A percentile compares a stretch with the other conserved stretches of the same genome.
These are phyloP conservation scores for Patiria pectinifera DNA, from an alignment of 53 echinoderm and acorn worm genomes.

Conservation along the genomic window DNA sequence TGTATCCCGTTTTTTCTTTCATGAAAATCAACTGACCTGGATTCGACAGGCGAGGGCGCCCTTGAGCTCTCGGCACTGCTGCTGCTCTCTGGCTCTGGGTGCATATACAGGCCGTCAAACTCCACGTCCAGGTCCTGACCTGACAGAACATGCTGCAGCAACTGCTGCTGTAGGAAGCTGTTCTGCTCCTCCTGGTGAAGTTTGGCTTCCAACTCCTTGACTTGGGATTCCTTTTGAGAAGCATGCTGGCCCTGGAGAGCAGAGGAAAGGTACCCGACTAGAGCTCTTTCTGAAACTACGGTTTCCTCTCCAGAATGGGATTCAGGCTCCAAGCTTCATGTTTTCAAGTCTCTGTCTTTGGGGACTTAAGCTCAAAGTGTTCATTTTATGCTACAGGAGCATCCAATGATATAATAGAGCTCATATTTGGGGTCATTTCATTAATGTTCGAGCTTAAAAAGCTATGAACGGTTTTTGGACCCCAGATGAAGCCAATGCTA, in stretches of 20 bases:
- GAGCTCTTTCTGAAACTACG: too few species aligned
- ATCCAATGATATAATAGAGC: too few species aligned
- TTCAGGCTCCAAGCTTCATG: too few species aligned
- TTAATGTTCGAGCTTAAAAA: too few species aligned
- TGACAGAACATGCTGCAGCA: slow-evolving; percentile 87
- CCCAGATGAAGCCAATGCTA: too few species aligned
- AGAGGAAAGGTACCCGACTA: not conserved
- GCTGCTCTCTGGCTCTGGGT: slow-evolving; percentile 74
- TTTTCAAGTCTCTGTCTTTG: too few species aligned
- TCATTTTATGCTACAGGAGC: too few species aligned
- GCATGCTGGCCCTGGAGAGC: slow-evolving; percentile 74
- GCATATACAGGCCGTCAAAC: slow-evolving; percentile 78
- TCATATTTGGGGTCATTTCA: too few species aligned
- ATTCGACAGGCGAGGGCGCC: slow-evolving; percentile 88
- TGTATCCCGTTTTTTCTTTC: too few species aligned
- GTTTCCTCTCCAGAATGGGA: too few species aligned
- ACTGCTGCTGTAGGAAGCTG: slow-evolving; percentile 84
- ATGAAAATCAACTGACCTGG: slow-evolving; percentile 66
- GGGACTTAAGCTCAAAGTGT: too few species aligned
- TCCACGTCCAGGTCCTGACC: slow-evolving; percentile 79
- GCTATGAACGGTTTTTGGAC: too few species aligned
- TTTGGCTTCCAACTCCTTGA: slow-evolving; percentile 89
- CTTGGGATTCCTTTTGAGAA: slow-evolving; percentile 79
- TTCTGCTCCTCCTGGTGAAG: slow-evolving; percentile 91
- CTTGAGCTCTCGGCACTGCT: slow-evolving; percentile 92